Conservation (phyloP, 2,888 invertebrate genomes). For the Eilema caniola region DNA sequence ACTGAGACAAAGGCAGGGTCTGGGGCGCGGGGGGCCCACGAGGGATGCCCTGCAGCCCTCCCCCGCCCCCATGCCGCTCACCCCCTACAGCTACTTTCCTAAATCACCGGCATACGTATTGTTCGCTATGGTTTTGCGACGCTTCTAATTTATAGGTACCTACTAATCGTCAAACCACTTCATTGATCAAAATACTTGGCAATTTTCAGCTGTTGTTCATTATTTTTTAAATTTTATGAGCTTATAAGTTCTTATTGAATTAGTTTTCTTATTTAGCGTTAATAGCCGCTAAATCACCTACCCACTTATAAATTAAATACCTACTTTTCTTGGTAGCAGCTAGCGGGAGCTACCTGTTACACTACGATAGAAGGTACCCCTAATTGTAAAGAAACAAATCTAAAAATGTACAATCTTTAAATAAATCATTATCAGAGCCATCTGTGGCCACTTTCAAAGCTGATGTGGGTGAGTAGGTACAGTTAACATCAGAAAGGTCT, state of each 20-base stretch:
- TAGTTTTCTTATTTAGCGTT: background rate
- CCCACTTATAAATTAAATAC: background rate
- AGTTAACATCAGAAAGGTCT: too few species aligned
- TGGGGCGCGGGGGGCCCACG: slow-evolving; percentile 51
- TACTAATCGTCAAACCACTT: slow-evolving; percentile 47
- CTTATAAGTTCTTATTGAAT: too few species aligned
- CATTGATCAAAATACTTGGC: slow-evolving; percentile 46
- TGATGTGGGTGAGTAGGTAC: background rate
- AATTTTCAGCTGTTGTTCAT: background rate
- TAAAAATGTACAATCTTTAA: background rate
- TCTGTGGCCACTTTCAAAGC: background rate
- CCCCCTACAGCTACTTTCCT: slow-evolving; percentile 78
- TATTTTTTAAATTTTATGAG: too few species aligned
- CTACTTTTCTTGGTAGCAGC: background rate
- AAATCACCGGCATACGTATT: slow-evolving; percentile 83
- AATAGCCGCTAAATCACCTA: background rate
- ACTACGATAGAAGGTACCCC: background rate
- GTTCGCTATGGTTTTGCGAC: slow-evolving; percentile 59
- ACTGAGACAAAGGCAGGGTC: slow-evolving; percentile 79
- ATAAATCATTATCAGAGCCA: background rate
- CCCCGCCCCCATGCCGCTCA: slow-evolving; percentile 34
- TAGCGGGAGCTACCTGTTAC: background rate
- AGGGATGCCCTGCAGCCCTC: slow-evolving; percentile 54
- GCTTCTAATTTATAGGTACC: slow-evolving; percentile 46
- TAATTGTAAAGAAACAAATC: background rate